phyloP scores from a whole-genome alignment of 2,797 vertebrate genomes.

The Onychomys arenicola region DNA sequence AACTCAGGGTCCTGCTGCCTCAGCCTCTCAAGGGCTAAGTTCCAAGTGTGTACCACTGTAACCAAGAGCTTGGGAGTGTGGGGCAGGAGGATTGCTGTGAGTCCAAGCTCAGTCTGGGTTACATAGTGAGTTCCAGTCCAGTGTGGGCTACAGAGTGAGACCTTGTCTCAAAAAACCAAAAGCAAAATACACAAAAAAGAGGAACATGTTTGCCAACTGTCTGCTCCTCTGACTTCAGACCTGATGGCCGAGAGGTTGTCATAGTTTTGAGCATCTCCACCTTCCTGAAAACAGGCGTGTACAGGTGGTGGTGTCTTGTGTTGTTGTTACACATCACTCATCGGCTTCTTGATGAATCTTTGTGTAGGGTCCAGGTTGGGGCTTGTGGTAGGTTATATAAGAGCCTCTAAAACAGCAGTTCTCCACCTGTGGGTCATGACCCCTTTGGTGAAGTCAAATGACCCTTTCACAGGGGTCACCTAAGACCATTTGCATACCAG shows the following conservation, averaged over 20 bases:
- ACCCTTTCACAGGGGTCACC: not conserved
- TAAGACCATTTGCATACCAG: not conserved
- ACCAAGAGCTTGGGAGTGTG: not conserved
- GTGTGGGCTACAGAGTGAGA: not conserved
- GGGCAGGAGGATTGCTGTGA: not conserved
- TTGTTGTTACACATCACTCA: not conserved
- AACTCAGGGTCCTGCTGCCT: not conserved
- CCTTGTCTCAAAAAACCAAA: not conserved
- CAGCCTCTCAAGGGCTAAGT: not conserved
- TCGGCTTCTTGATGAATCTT: not conserved
- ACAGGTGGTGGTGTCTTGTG: fast-evolving
- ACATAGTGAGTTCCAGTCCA: not conserved
- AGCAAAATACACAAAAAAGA: not conserved
- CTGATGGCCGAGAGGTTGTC: not conserved
- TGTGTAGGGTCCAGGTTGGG: not conserved
- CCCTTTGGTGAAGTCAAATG: not conserved
- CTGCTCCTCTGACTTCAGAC: not conserved
- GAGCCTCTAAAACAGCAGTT: not conserved
- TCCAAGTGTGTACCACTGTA: not conserved
- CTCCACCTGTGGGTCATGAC: not conserved
- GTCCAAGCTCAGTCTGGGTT: not conserved
- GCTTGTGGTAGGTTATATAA: not conserved
- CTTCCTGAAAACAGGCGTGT: not conserved
- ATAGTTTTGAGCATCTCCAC: not conserved
- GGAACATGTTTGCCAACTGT: not conserved